Base-by-base conservation (phyloP, 2,888 invertebrate species). In the Pyrrhia umbra region DNA sequence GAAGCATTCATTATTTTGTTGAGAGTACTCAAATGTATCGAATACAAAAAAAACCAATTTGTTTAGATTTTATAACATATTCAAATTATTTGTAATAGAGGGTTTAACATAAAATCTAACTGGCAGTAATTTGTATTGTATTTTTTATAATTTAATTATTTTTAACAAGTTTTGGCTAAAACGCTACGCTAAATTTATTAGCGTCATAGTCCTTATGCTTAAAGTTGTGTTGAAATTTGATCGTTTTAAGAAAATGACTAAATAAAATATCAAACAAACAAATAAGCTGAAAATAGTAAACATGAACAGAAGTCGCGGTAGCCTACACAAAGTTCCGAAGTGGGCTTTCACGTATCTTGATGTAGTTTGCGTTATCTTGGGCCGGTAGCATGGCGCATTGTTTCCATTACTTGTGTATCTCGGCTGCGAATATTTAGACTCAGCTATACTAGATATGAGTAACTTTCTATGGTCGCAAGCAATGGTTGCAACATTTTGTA, bases 281-380 rank as follows among this genome's bases (percentile, higher is more conserved):
- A 66, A 51, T 64, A 64, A 37, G 73, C 52, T 66, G 13, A n/a
- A 34, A 50, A 46, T 8, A 34, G 4, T 39, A 50, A 34, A 30
- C 6, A 55, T 6, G 2, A 50, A 50, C 25, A 46, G 73, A 40
- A 66, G 51, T 50, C 50, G 39, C 51, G 52, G 46, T 56, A 72
- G 58, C 68, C 68, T 73, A 73, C 75, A 72, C 82, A 81, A 86
- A 89, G 85, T 90, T 89, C 60, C 73, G 72, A 85, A 88, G 90
- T 87, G 82, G 77, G 78, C 83, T 83, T 79, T 80, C 79, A 81
- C 85, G 79, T 90, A 88, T 90, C 89, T 87, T 87, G 87, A 87
- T 86, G 85, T 85, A 85, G 88, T 87, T 87, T 71, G 82, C 78
- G 80, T 87, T 90, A 89, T 89, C 88, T 81, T 80, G 76, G 82